Percentiles rank a stretch among this genome's conserved stretches.
Evolutionary conservation across 2,888 invertebrate genomes (phyloP).

Genomic region (Coleophora flavipennella): DNA sequence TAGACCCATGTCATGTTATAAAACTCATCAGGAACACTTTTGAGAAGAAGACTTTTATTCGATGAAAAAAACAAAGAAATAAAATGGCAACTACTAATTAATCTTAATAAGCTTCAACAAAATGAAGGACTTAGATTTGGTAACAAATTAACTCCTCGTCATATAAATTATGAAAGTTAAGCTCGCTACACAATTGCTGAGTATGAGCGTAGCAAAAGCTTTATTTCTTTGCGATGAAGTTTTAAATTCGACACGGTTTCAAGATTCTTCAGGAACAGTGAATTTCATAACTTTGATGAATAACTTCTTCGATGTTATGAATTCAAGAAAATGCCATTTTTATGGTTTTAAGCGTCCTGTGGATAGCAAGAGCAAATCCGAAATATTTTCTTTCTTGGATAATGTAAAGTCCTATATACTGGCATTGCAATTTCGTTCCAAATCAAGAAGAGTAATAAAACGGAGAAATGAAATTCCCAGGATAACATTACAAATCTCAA

Average conservation of each 20-base stretch:
- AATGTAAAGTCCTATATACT: not conserved
- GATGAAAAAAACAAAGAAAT: too few relatives aligned
- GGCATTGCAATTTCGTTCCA: not conserved
- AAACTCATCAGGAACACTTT: constrained; percentile 18
- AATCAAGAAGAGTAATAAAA: not conserved
- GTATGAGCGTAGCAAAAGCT: constrained; percentile 8
- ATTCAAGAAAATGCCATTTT: constrained; percentile 4
- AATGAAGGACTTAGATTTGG: constrained; percentile 3
- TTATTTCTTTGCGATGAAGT: constrained; percentile 2
- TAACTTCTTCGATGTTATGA: constrained; percentile 7
- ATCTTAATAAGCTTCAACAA: constrained; percentile 4
- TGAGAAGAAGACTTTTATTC: constrained; percentile 6
- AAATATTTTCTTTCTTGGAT: not conserved
- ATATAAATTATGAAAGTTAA: constrained; percentile 8
- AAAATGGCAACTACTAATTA: constrained; percentile 11
- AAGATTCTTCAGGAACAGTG: not conserved
- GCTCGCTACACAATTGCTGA: constrained; percentile 6
- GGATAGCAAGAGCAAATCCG: not conserved
- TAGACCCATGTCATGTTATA: constrained; percentile 17
- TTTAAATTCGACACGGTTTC: constrained; percentile 1
- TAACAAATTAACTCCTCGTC: constrained; percentile 1
- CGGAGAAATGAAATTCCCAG: not conserved
- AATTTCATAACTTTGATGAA: constrained; percentile 2
- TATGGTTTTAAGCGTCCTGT: constrained; percentile 1
- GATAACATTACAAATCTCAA: not conserved